phyloP scores from a whole-genome alignment of 35 echinoderm and acorn worm genomes.

The Diadema setosum region DNA sequence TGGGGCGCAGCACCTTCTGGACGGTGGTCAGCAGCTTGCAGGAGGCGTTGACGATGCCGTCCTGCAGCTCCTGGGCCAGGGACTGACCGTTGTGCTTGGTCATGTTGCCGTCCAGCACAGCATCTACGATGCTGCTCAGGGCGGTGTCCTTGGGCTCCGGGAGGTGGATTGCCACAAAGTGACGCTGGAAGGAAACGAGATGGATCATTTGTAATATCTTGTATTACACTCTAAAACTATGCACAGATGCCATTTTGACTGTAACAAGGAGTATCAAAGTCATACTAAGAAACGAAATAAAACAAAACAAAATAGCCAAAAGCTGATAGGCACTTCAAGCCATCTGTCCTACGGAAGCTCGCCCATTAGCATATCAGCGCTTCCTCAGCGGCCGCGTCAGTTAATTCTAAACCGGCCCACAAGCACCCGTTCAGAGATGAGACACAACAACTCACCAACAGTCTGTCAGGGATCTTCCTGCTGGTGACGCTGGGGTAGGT shows the following conservation, averaged over 20 bases:
- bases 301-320: too few relatives aligned
- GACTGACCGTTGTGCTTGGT: conserved; percentile 86
- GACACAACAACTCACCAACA: conserved; percentile 70
- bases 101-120: conserved; percentile 95
- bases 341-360: too few relatives aligned
- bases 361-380: too few relatives aligned
- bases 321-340: too few relatives aligned
- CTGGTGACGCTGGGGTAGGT: conserved; percentile 63
- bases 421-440: too few relatives aligned
- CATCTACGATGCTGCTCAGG: conserved; percentile 68
- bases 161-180: conserved; percentile 81
- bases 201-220: too few relatives aligned
- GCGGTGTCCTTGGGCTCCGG: conserved; percentile 82
- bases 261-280: too few relatives aligned
- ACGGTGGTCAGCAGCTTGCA: conserved; percentile 91
- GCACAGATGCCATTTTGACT: too few relatives aligned
- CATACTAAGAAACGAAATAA: too few relatives aligned
- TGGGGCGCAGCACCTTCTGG: conserved; percentile 88
- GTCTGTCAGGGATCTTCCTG: conserved; percentile 58
- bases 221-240: too few relatives aligned
- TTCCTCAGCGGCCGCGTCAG: too few relatives aligned
- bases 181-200: conserved; percentile 43
- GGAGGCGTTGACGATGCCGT: conserved; percentile 90
- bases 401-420: too few relatives aligned
- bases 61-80: conserved; percentile 92